A percentile compares a stretch with the other conserved stretches of the same genome.
Conservation (phyloP, 2,888 invertebrate species). For the Tryphoninae sp. region DNA sequence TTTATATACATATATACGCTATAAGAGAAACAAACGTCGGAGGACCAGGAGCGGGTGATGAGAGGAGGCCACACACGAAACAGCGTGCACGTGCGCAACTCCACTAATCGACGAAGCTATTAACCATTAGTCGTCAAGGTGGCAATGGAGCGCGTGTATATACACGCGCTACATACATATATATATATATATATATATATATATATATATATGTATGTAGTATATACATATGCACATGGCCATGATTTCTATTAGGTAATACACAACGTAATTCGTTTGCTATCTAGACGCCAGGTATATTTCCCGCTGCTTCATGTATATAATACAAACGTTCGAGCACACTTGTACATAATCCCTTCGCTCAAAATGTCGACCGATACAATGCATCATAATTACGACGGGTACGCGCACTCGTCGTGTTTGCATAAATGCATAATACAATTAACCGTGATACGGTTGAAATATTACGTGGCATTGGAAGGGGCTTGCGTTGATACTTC, state of each 20-base stretch:
- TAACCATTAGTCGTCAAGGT: slow-evolving; percentile 47
- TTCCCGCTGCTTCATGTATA: not conserved
- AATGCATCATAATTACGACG: slow-evolving; percentile 6
- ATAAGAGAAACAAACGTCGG: slow-evolving; percentile 17
- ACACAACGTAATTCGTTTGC: slow-evolving; percentile 45
- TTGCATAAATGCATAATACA: slow-evolving; percentile 15
- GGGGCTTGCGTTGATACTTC: not conserved
- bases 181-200: not conserved
- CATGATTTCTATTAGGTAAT: slow-evolving; percentile 49
- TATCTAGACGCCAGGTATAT: slow-evolving; percentile 33
- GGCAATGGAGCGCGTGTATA: slow-evolving; percentile 9
- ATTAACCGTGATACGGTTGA: not conserved
- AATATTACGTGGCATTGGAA: slow-evolving; percentile 3
- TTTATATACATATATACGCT: not conserved
- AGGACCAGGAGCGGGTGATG: slow-evolving; percentile 13
- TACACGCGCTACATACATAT: not conserved
- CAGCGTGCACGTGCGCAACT: slow-evolving; percentile 31
- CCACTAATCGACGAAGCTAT: slow-evolving; percentile 55
- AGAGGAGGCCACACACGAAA: slow-evolving; percentile 38
- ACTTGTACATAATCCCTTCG: not conserved
- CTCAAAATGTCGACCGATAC: not conserved
- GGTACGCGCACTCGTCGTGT: not conserved
- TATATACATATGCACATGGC: slow-evolving; percentile 5
- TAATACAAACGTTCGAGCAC: slow-evolving; percentile 6
- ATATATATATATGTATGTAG: no score